A percentile compares a stretch with the other conserved stretches of the same genome.
Conservation (phyloP, 2,888 invertebrate species). For the Nemotelus pantherinus region DNA sequence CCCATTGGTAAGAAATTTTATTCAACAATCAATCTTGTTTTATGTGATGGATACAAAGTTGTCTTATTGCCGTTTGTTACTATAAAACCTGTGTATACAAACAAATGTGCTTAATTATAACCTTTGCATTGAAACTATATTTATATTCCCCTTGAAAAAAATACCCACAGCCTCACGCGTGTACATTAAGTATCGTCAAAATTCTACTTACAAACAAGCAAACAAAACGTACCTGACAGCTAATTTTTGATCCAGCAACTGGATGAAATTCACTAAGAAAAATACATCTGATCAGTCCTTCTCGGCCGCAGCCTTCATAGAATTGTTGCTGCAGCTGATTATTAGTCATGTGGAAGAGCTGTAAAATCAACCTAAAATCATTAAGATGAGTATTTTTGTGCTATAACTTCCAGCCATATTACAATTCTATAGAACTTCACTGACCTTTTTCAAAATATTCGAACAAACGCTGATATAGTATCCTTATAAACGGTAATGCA, state of each 20-base stretch:
- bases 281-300: constrained; percentile 83
- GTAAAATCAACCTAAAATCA: background rate
- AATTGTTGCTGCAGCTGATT: constrained; percentile 56
- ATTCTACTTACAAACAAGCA: background rate
- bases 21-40: too few species aligned
- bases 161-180: background rate
- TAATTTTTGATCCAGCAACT: constrained; percentile 83
- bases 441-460: too few species aligned
- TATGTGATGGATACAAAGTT: too few species aligned
- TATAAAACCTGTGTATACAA: background rate
- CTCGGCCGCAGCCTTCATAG: constrained; percentile 73
- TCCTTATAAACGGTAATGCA: too few species aligned
- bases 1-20: too few species aligned
- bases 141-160: too few species aligned
- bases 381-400: too few species aligned
- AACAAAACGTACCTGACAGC: constrained; percentile 74
- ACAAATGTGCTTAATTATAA: too few species aligned
- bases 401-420: too few species aligned
- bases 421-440: too few species aligned
- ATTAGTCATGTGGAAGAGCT: constrained; percentile 11
- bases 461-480: too few species aligned
- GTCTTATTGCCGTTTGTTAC: background rate
- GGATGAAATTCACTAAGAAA: constrained; percentile 82
- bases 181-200: constrained; percentile 18
- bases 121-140: too few species aligned